Evolutionary conservation across 2,888 invertebrate genomes (phyloP).

Genomic region (Beris morrisii): DNA sequence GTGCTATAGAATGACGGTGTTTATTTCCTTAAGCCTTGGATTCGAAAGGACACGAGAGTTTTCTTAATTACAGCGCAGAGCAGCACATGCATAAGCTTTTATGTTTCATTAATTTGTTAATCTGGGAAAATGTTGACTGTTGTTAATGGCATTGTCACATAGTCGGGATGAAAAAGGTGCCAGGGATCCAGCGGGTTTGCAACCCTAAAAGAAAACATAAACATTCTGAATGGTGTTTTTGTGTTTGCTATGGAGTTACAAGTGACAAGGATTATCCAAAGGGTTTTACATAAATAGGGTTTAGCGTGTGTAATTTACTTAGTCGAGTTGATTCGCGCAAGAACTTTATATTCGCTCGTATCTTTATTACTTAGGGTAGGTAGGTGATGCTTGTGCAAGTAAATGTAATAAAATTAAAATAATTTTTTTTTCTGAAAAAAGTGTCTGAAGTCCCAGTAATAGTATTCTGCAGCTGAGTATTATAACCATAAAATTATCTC

Average conservation of each 20-base stretch:
- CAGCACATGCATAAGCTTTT: slow-evolving; percentile 22
- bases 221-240: slow-evolving; percentile 13
- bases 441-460: no score
- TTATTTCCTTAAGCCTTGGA: neutral
- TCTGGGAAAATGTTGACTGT: slow-evolving; percentile 24
- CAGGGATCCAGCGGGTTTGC: neutral
- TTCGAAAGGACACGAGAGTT: neutral
- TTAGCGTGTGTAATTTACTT: no score
- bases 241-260: neutral
- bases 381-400: no score
- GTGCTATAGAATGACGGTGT: neutral
- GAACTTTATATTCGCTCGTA: no score
- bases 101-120: slow-evolving; percentile 28
- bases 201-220: slow-evolving; percentile 9
- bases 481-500: no score
- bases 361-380: no score
- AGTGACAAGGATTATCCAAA: no score
- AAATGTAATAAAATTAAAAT: no score
- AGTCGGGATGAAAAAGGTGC: neutral
- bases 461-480: no score
- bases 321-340: no score
- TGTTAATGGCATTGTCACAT: slow-evolving; percentile 18
- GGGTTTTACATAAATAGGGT: no score
- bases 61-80: slow-evolving; percentile 17
- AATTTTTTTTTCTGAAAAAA: no score